phyloP scores from a whole-genome alignment of 2,113 vertebrate species.

The Dasyprocta punctata region DNA sequence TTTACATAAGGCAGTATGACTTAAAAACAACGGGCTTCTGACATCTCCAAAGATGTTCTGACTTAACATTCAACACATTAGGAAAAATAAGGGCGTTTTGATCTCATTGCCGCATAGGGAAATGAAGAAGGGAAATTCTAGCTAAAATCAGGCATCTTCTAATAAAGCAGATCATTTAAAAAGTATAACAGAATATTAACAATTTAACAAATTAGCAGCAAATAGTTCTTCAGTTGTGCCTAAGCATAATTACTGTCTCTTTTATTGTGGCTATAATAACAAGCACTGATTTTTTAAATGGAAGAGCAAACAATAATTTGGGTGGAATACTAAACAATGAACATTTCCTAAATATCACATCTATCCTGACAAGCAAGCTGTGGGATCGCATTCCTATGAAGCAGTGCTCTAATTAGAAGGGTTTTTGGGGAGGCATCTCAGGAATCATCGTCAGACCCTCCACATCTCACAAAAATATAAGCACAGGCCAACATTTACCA shows the following conservation, averaged over 20 bases:
- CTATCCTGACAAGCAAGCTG: neutral
- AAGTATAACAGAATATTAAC: neutral
- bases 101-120: neutral
- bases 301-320: slow-evolving; percentile 36
- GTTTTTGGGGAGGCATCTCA: neutral
- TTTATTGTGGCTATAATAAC: neutral
- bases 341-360: slow-evolving; percentile 11
- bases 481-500: neutral
- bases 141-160: neutral
- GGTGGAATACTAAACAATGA: slow-evolving; percentile 32
- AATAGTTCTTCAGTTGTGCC: slow-evolving; percentile 1
- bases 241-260: neutral
- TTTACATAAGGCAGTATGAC: neutral
- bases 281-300: slow-evolving; percentile 44
- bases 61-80: neutral
- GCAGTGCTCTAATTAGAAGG: neutral
- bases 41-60: neutral
- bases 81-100: slow-evolving; percentile 42
- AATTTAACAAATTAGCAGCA: slow-evolving; percentile 37
- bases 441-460: neutral
- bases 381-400: neutral
- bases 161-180: slow-evolving; percentile 43
- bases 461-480: neutral
- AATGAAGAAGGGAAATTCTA: slow-evolving; percentile 4
- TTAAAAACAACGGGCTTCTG: neutral